Evolutionary conservation across 2,797 vertebrate genomes (phyloP).

Genomic region (Chrysocyon brachyurus): DNA sequence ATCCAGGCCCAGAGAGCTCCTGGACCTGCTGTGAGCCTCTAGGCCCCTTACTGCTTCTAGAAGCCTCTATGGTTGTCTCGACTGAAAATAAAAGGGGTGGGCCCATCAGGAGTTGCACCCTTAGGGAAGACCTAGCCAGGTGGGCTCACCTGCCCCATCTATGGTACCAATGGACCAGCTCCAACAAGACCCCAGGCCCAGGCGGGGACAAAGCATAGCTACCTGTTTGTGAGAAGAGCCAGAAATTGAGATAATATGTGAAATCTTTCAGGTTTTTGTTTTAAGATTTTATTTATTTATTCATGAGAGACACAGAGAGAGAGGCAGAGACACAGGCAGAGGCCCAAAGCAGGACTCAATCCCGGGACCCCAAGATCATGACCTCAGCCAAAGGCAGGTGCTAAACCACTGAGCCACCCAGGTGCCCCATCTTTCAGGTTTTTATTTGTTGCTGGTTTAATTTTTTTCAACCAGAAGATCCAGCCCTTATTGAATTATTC

Average conservation of each 20-base stretch:
- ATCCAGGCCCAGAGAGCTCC: neutral
- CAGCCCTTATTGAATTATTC: neutral
- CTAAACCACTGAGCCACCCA: no score
- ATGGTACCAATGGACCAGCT: neutral
- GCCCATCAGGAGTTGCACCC: no score
- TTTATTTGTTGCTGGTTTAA: neutral
- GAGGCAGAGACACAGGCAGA: no score
- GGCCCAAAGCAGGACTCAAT: no score
- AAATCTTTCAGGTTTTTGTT: neutral
- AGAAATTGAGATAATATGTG: neutral
- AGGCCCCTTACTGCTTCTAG: neutral
- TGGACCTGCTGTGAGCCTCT: neutral
- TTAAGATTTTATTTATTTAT: no score
- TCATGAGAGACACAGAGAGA: no score
- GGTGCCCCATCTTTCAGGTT: neutral
- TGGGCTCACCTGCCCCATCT: neutral
- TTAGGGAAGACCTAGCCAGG: neutral
- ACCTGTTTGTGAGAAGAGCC: neutral
- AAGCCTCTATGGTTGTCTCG: neutral
- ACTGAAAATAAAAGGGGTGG: neutral
- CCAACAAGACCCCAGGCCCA: neutral
- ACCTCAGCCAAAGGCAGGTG: no score
- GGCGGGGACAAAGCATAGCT: neutral
- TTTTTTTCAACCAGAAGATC: neutral
- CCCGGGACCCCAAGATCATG: no score